Evolutionary conservation across 2,888 invertebrate species (phyloP), one percentile per base, ranked within the genome.

Genomic region (Lucinisca nassula): DNA sequence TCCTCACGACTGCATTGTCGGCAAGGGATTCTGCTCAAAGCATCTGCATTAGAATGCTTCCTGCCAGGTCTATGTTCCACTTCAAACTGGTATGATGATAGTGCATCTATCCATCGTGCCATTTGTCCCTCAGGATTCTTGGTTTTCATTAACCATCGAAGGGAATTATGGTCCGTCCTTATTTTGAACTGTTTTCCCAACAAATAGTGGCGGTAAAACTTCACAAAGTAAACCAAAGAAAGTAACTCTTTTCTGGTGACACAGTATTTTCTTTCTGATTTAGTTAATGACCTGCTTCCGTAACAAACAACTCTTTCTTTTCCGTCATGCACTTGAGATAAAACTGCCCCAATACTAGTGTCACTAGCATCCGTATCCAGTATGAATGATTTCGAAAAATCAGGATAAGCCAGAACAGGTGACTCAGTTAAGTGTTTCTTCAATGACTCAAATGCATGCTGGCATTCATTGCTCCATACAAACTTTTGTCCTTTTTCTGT

Each of bases 171-270:
- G 24, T 77, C 77, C 17, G 77, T 77, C n/a, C 77, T 32, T 21
- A 77, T 40, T 24, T 8, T 32, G 61, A 77, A 77, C 35, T 58
- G 24, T 55, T 32, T 58, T 4, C 77, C 77, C 2, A 35, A 30
- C 4, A 77, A n/a, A 58, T 77, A 77, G 38, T 77, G 77, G 14
- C 61, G 35, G 61, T 45, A 77, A 35, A 27, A 24, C 27, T 77
- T 49, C 58, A 77, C 61, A 10, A 58, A 77, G 27, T 55, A 21
- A 4, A 77, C 61, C 21, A 77, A 40, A 4, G 77, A 37, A 21
- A 88, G 73, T 14, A 90, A 49, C 67, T 90, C 90, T 51, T 73
- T 67, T 40, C 51, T 76, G n/a, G 76, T 76, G 4, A 76, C 55
- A 30, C 77, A 77, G 24, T 77, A 77, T 55, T 35, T 49, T 37